These are phyloP conservation scores for Aulostomus chinensis DNA, from an alignment of 2,797 vertebrate genomes.

Conservation along the genomic window DNA sequence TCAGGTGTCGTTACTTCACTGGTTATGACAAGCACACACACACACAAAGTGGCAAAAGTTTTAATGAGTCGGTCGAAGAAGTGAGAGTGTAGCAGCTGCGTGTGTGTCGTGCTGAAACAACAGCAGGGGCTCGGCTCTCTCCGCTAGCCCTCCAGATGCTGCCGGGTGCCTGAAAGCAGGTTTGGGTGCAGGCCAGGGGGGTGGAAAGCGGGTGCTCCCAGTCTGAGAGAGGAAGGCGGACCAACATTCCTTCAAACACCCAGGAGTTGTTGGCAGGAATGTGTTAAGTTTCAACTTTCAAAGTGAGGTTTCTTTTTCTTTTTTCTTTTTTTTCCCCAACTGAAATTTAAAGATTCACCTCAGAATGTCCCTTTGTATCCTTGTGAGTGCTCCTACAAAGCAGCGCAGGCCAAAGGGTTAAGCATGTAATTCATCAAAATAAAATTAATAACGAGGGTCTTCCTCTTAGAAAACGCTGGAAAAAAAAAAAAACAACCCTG, in stretches of 20 bases:
- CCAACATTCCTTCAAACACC: slow-evolving; percentile 72
- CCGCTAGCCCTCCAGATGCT: slow-evolving; percentile 16
- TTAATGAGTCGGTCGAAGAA: slow-evolving; percentile 56
- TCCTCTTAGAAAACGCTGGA: slow-evolving; percentile 71
- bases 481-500: slow-evolving; percentile 82
- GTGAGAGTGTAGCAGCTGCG: slow-evolving; percentile 49
- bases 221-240: slow-evolving; percentile 54
- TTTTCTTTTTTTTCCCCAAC: slow-evolving; percentile 24
- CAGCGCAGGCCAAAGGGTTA: slow-evolving; percentile 70
- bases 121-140: slow-evolving; percentile 4
- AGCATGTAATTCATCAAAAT: slow-evolving; percentile 80
- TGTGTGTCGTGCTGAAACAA: slow-evolving; percentile 22
- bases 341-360: slow-evolving; percentile 54
- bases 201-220: slow-evolving; percentile 33
- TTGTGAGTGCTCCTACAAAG: slow-evolving; percentile 40
- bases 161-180: slow-evolving; percentile 13
- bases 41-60: slow-evolving; percentile 45
- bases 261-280: slow-evolving; percentile 74
- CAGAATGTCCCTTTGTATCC: slow-evolving; percentile 42
- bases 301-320: slow-evolving; percentile 59
- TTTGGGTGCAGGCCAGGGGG: slow-evolving; percentile 37
- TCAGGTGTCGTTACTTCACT: slow-evolving; percentile 30
- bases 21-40: slow-evolving; percentile 47
- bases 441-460: slow-evolving; percentile 81
- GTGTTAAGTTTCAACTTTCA: slow-evolving; percentile 73